These are phyloP conservation scores for Drosophila elegans DNA, from an alignment of 1,140 invertebrate species.

Conservation along the genomic window DNA sequence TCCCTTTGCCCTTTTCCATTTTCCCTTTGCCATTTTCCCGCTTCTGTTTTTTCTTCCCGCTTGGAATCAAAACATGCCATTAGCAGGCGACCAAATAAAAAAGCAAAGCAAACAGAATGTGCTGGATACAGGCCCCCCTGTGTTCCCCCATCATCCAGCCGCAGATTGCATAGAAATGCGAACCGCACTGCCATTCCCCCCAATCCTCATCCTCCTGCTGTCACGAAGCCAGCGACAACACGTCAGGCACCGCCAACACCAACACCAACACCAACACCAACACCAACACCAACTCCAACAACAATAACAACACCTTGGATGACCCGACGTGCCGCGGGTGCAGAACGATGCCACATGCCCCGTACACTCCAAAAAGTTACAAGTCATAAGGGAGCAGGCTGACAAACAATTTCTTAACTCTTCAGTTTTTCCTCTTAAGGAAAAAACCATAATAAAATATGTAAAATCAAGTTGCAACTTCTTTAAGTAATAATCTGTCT, in stretches of 20 bases:
- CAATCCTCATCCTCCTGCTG: slow-evolving; percentile 10
- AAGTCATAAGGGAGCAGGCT: too few relatives aligned
- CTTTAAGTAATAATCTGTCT: too few relatives aligned
- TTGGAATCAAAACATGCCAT: slow-evolving; percentile 75
- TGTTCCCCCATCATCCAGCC: not conserved
- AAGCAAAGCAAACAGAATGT: slow-evolving; percentile 33
- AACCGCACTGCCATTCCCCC: slow-evolving; percentile 1
- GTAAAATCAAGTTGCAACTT: too few relatives aligned
- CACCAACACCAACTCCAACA: slow-evolving; percentile 15
- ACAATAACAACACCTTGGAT: slow-evolving; percentile 30
- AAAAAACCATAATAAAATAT: too few relatives aligned
- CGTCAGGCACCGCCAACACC: slow-evolving; percentile 9
- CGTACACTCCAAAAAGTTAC: not conserved
- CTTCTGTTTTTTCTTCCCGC: slow-evolving; percentile 17
- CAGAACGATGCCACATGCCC: slow-evolving; percentile 19
- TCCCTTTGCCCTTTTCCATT: not conserved
- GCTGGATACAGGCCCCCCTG: slow-evolving; percentile 4
- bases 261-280: slow-evolving; percentile 5
- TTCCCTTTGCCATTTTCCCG: not conserved
- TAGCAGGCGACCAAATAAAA: slow-evolving; percentile 50
- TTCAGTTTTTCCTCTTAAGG: too few relatives aligned
- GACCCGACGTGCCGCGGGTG: slow-evolving; percentile 31
- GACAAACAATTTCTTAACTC: too few relatives aligned
- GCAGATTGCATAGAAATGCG: slow-evolving; percentile 37
- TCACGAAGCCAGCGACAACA: slow-evolving; percentile 18